Evolutionary conservation across 2,888 invertebrate species (phyloP).

Genomic region (Polia nebulosa): DNA sequence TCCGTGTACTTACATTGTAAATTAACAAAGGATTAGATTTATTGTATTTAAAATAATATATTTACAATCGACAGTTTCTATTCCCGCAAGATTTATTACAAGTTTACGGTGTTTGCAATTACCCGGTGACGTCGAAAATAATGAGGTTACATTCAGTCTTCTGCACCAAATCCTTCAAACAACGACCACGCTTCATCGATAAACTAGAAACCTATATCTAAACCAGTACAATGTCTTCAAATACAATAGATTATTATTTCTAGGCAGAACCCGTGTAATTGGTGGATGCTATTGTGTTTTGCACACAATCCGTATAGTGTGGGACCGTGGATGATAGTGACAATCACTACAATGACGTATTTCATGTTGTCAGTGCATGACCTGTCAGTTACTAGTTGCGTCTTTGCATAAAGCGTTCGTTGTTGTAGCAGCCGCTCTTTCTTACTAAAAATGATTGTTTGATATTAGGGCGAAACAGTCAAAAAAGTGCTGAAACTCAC

Average conservation of each 20-base stretch:
- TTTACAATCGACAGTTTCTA: too few species aligned
- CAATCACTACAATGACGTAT: not conserved
- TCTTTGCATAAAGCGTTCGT: not conserved
- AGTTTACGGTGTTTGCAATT: too few species aligned
- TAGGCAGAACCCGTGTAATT: not conserved
- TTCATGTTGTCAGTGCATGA: not conserved
- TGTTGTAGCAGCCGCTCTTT: not conserved
- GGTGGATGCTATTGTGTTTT: not conserved
- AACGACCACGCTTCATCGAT: not conserved
- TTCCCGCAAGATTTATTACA: too few species aligned
- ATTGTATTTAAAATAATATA: too few species aligned
- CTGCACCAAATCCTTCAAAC: not conserved
- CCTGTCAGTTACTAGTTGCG: not conserved
- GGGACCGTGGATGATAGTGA: not conserved
- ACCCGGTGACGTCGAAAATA: too few species aligned
- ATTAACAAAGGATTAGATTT: too few species aligned
- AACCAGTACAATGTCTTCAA: not conserved
- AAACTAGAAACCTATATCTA: not conserved
- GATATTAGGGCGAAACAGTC: not conserved
- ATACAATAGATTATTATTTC: not conserved
- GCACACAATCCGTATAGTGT: not conserved
- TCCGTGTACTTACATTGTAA: too few species aligned
- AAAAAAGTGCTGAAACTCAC: constrained; percentile 69
- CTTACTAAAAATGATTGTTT: not conserved
- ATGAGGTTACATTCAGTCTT: not conserved